Base-by-base conservation (phyloP, 2,888 invertebrate species). In the Athripsodes cinereus region DNA sequence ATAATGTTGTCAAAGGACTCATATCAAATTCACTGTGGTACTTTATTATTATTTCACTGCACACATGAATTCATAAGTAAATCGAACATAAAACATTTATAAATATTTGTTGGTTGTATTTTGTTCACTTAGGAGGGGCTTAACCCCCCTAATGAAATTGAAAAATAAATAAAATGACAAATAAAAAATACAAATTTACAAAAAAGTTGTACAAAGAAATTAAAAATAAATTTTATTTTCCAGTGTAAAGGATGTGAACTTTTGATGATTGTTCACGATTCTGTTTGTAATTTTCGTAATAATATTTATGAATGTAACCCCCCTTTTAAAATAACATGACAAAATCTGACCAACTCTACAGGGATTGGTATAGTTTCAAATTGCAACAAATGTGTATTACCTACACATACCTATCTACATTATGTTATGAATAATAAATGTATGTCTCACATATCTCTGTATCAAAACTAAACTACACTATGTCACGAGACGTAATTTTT, bases 61-160 rank as follows among this genome's bases (percentile, higher is more conserved):
- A 46, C 58, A 22, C 50, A 62, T 57, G 62, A 62, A 62, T 62
- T 62, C 59, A 62, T 62, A 62, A 62, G 55, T 60, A 60, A 60
- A 60, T 62, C 57, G 55, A 60, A 62, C 59, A 62, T 60, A 60
- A 62, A 62, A 62, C 62, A 62, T 62, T 62, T 60, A 62, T 62
- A 62, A 62, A 62, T 62, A 62, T 62, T 62, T 62, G 62, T 62
- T 57, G 59, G 62, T 62, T 48, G 51, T 58, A 57, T 62, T 62
- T 58, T 60, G 58, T 59, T 62, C 57, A 52, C 55, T 58, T 56
- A 59, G 62, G 62, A 60, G 52, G 52, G 60, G 59, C 22, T 54
- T 2, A 21, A 26, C 19, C 48, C 46, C 57, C 58, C 35, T 40
- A 40, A 8, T 40, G 3, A 3, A 8, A 40, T 13, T n/a, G n/a